Evolutionary conservation across 2,888 invertebrate species (phyloP), one percentile per base, ranked within the genome.

Genomic region (Cryptosula pallasiana): DNA sequence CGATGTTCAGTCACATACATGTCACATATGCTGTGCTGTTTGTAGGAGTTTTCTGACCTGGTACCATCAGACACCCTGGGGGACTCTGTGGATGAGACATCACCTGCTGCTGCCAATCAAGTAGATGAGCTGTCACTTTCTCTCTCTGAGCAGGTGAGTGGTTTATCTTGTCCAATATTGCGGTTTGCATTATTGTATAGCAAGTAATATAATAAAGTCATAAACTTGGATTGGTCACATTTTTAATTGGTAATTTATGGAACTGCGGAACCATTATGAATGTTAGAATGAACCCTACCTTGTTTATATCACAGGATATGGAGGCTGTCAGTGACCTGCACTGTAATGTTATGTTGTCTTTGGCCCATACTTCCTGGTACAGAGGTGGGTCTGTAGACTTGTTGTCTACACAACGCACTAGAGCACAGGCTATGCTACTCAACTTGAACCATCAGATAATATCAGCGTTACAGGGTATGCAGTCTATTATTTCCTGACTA

Each of bases 31-130:
- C n/a, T n/a, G n/a, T n/a, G n/a, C n/a, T 45, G 20, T 20, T 45
- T 45, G 45, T 45, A 63, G 63, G 63, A 63, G 63, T 63, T 63
- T n/a, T 63, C 63, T 32, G 63, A 63, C n/a, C 34, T 63, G 20
- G 34, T 63, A 27, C 63, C 25, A n/a, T 20, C 63, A 13, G 63
- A 63, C 63, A 63, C 63, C 16, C 63, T 63, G 5, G 63, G 34
- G 2, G 63, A 63, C 27, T 63, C 63, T 13, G 9, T 34, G 2
- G 63, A 63, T 9, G 32, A 27, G 9, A 32, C 2, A 5, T 9
- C 34, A 13, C 9, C 20, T 9, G 27, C 27, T 29, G 29, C 20
- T 27, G 32, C 20, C 9, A 13, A 13, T 13, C 29, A 63, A 27
- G 63, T 2, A 29, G 27, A 20, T 27, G 3, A 25, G 20, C 45